phyloP scores from a whole-genome alignment of 2,113 vertebrate genomes.

The Channa maculata region DNA sequence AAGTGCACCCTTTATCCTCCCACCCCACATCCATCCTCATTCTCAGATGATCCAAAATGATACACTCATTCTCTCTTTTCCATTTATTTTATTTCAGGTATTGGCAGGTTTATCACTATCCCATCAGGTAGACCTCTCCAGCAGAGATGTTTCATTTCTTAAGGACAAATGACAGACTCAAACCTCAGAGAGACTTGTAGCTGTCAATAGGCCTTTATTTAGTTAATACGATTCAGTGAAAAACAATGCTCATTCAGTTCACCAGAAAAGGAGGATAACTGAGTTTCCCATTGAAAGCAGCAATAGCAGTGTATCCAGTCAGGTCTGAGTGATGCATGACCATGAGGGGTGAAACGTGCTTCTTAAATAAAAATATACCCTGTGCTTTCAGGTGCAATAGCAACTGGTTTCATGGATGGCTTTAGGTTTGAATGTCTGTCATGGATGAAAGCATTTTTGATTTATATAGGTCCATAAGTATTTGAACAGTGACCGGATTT shows the following conservation, averaged over 20 bases:
- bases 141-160: not conserved
- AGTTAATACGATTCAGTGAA: not conserved
- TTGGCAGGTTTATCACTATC: not conserved
- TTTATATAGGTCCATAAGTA: too few species aligned
- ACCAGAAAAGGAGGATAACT: not conserved
- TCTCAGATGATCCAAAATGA: constrained; percentile 23
- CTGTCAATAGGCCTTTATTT: not conserved
- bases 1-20: constrained; percentile 37
- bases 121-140: not conserved
- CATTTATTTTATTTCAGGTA: constrained; percentile 14
- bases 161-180: not conserved
- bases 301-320: not conserved
- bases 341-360: not conserved
- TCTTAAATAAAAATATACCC: not conserved
- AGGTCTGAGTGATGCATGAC: not conserved
- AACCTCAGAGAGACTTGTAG: not conserved
- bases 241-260: not conserved
- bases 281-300: not conserved
- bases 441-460: too few species aligned
- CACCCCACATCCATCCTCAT: constrained; percentile 4
- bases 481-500: too few species aligned
- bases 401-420: not conserved
- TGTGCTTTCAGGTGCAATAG: constrained; percentile 1
- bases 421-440: not conserved
- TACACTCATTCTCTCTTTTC: not conserved